Evolutionary conservation across 2,113 vertebrate species (phyloP), one percentile per base, ranked within the genome.

Genomic region (Rhinopomastus cyanomelas): DNA sequence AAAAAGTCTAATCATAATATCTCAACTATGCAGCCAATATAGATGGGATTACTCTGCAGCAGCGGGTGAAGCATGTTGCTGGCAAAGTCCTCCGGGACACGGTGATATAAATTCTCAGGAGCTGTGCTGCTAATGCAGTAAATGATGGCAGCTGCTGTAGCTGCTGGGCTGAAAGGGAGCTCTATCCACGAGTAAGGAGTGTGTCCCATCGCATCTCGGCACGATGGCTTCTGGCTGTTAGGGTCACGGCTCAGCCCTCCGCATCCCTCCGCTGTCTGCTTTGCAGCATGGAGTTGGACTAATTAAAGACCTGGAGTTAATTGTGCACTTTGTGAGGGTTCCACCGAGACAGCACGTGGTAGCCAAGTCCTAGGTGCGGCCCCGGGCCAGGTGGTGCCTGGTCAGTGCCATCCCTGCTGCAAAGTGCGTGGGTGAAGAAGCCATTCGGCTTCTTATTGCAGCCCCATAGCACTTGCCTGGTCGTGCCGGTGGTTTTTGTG

Each of bases 91-190:
- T 80, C 60, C 1, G 20, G 84, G 82, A 51, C 91, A 89, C 18
- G 26, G 57, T 46, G 89, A 57, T 87, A 95, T 92, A 93, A 88
- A 95, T 96, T 95, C 93, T 91, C 90, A 92, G 89, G 92, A 96
- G 88, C 2, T 51, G 89, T 74, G 74, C 88, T 87, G 80, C 68
- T 93, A 92, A 90, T 94, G 89, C 88, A 92, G 86, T 94, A 79
- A 87, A 93, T 66, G 89, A 90, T 16, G 87, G 83, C 96, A 96
- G 95, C 96, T 97, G 96, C 97, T 65, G 16, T 29, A 85, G 81
- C 79, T 62, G 88, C 92, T 88, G 95, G 77, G 37, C 94, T 96
- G 92, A 87, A 76, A 84, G 83, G 67, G 92, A 96, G 86, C 91
- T 42, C 86, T 93, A 32, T 96, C 93, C 94, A 86, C 93, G 89